Base-by-base conservation (phyloP, 2,888 invertebrate species). In the Podotricha telesiphe region DNA sequence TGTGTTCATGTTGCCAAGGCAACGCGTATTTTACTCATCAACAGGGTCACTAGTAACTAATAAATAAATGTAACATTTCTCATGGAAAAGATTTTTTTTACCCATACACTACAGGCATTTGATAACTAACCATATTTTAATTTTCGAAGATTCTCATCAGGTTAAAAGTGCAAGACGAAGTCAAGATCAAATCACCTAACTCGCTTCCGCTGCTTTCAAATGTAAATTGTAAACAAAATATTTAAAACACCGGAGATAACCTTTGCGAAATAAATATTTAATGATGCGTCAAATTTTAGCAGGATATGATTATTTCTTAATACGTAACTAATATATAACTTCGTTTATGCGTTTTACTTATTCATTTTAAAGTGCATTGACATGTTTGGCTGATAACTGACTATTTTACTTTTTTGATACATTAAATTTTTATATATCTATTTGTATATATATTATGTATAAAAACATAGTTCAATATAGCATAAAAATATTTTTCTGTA, bases 181-280 rank as follows among this genome's bases (percentile, higher is more conserved):
- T 68, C 67, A 73, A 71, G 73, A 74, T 76, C 70, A 45, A 37
- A 68, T 58, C 62, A 68, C 70, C 72, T 69, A 73, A 73, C 69
- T 50, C 62, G 65, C 71, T 76, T 78, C 77, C 77, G 76, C 63
- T 71, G 67, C 66, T 72, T 77, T 77, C 73, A 75, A 65, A 76
- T 78, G 74, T 61, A 73, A 77, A 78, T 77, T 28, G 15, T 37
- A 55, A 55, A 56, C 56, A 61, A 73, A 72, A 70, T 67, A 69
- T 65, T 51, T 59, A 56, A 72, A 65, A 62, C 37, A 61, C 51
- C 74, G 47, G 59, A 63, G 73, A 76, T 73, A 72, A 76, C 73
- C 69, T 70, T 68, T 68, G 65, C 55, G 56, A 68, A 66, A 70
- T 65, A 68, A 70, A 68, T 67, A 65, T 67, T 66, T 61, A 69